phyloP scores from a whole-genome alignment of 2,113 vertebrate species.

The Mus spicilegus region DNA sequence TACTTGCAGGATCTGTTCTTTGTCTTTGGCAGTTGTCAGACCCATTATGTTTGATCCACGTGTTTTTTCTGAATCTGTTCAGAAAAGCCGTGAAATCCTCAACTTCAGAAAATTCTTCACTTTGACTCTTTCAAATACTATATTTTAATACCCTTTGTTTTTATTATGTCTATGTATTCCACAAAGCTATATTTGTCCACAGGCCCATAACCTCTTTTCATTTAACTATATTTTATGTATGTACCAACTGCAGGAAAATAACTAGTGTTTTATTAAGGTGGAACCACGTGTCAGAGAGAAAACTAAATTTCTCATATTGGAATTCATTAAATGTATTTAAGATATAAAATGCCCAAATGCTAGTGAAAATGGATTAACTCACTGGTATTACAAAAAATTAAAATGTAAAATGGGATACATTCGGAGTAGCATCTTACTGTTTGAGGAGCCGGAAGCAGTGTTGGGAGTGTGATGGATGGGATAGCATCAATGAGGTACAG shows the following conservation, averaged over 20 bases:
- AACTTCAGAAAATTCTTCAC: background rate
- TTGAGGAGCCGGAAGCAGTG: background rate
- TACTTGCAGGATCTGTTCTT: background rate
- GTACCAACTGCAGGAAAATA: background rate
- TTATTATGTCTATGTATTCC: background rate
- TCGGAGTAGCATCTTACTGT: background rate
- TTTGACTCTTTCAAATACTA: background rate
- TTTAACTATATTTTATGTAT: constrained; percentile 1
- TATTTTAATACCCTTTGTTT: background rate
- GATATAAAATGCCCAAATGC: constrained; percentile 30
- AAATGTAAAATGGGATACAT: constrained; percentile 26
- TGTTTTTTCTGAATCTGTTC: background rate
- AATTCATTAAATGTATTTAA: constrained; percentile 33
- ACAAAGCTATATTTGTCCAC: background rate
- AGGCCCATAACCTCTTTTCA: background rate
- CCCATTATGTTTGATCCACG: background rate
- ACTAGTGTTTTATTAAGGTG: constrained; percentile 53
- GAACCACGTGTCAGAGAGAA: constrained; percentile 38
- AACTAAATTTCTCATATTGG: constrained; percentile 56
- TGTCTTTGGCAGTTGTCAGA: background rate
- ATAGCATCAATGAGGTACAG: constrained; percentile 6
- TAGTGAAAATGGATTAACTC: constrained; percentile 57
- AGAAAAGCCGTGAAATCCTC: background rate
- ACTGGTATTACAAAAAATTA: constrained; percentile 11
- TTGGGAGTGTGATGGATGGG: background rate